Conservation (phyloP, 2,797 vertebrate species). For the Pseudochirops corinnae region DNA sequence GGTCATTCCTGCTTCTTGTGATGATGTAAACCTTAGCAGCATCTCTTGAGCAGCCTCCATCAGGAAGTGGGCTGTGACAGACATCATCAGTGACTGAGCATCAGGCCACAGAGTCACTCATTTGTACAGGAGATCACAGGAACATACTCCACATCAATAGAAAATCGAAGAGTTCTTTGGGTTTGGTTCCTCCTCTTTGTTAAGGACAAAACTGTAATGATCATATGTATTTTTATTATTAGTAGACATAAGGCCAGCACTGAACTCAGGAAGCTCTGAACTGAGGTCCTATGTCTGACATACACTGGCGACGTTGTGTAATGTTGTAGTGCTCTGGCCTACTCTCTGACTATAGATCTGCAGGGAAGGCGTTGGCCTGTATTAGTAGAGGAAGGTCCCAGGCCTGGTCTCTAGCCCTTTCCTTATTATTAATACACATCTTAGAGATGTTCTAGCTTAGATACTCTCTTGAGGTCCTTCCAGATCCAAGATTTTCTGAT, state of each 20-base stretch:
- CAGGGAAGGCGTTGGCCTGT: not conserved
- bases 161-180: not conserved
- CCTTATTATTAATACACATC: not conserved
- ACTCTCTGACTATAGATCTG: no score
- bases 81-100: not conserved
- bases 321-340: no score
- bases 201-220: not conserved
- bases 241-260: not conserved
- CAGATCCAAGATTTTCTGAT: not conserved
- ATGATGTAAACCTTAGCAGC: no score
- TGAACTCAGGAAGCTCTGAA: not conserved
- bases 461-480: not conserved
- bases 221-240: not conserved
- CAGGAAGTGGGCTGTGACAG: not conserved
- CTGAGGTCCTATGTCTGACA: not conserved
- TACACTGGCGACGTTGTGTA: not conserved
- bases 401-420: not conserved
- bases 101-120: not conserved
- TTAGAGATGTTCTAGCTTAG: not conserved
- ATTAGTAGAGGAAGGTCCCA: not conserved
- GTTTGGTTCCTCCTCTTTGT: not conserved
- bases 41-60: no score
- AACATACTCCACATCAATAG: not conserved
- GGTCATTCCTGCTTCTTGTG: no score
- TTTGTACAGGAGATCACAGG: not conserved